phyloP scores from a whole-genome alignment of 2,797 vertebrate genomes.

The Alca torda region DNA sequence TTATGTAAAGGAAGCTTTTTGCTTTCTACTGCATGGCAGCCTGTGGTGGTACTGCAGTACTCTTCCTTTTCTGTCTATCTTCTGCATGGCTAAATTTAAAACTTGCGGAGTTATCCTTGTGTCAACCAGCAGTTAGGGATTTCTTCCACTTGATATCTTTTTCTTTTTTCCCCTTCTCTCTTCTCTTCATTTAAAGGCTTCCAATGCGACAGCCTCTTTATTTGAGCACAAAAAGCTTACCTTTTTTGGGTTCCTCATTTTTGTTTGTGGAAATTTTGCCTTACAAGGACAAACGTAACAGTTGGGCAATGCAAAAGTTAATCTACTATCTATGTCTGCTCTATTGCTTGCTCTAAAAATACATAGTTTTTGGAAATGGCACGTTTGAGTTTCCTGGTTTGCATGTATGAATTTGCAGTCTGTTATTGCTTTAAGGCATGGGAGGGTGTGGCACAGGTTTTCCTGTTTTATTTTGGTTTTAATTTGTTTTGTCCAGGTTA shows the following conservation, averaged over 20 bases:
- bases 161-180: too few relatives aligned
- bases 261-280: background rate
- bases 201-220: background rate
- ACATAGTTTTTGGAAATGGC: background rate
- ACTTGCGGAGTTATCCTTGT: background rate
- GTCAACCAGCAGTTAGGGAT: background rate
- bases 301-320: background rate
- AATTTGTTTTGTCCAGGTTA: background rate
- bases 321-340: background rate
- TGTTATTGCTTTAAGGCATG: background rate
- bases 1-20: background rate
- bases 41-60: background rate
- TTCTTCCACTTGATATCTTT: background rate
- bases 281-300: background rate
- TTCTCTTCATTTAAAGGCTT: background rate
- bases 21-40: background rate
- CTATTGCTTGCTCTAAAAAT: background rate
- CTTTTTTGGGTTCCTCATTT: background rate
- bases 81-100: background rate
- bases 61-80: background rate
- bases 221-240: background rate
- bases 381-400: background rate
- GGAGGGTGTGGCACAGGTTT: background rate
- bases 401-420: background rate
- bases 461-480: constrained; percentile 1